Evolutionary conservation across 2,888 invertebrate species (phyloP).

Genomic region (Phymatocera aterrima): DNA sequence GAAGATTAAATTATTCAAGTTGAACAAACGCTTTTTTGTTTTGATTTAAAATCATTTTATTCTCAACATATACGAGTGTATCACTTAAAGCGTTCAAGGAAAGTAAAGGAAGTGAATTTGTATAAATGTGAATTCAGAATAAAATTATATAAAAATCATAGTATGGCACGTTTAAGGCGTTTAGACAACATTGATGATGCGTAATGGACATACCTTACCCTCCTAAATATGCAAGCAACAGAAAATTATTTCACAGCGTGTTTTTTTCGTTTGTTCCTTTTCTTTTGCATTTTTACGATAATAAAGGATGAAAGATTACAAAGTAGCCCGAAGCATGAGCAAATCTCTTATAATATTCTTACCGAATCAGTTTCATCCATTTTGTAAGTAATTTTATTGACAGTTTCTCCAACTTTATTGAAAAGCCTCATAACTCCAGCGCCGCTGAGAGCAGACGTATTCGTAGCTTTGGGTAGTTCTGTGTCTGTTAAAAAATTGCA

Average conservation of each 20-base stretch:
- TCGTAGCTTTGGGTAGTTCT: conserved; percentile 96
- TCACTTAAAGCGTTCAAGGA: neutral
- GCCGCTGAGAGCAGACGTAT: conserved; percentile 95
- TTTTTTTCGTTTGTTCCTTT: conserved; percentile 36
- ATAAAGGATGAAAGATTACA: conserved; percentile 6
- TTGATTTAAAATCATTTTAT: no score
- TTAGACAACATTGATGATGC: conserved; percentile 37
- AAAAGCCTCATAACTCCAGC: conserved; percentile 96
- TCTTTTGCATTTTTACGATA: neutral
- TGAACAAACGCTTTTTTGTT: neutral
- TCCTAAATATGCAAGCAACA: conserved; percentile 65
- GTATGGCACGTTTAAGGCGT: neutral
- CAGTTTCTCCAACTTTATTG: conserved; percentile 97
- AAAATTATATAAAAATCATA: neutral
- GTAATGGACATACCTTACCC: conserved; percentile 62
- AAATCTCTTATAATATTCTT: conserved; percentile 68
- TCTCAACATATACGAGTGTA: neutral
- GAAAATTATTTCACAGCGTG: conserved; percentile 61
- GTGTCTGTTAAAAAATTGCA: conserved; percentile 78
- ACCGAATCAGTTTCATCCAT: conserved; percentile 99
- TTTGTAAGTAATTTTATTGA: conserved; percentile 98
- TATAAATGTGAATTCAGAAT: neutral
- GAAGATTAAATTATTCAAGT: neutral
- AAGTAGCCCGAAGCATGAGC: neutral
- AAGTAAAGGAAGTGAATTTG: neutral